Evolutionary conservation across 1,140 invertebrate genomes (phyloP), one percentile per base, ranked within the genome.

Genomic region (Andrena cerasifolii): DNA sequence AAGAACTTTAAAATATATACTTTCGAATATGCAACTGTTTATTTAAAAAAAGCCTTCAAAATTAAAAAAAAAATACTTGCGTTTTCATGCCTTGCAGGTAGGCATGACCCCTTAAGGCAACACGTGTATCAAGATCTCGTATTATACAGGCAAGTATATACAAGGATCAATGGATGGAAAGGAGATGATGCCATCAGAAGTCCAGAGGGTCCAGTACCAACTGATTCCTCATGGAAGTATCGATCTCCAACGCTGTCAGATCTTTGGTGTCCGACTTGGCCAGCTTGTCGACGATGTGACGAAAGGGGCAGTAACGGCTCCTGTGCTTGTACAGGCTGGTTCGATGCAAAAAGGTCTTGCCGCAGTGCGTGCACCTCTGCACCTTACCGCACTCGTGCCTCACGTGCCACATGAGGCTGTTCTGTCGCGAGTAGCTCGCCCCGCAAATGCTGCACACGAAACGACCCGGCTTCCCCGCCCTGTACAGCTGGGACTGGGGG

Each of bases 321-420:
- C 49, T 54, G 53, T 83, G 82, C 8, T 67, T 74, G 40, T 66
- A 70, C 16, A 80, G 51, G 36, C 74, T 77, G 10, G 65, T 58
- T 10, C 74, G 33, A 10, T 77, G 62, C 0, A 67, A 36, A 40
- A 77, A 77, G 2, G 74, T 77, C 33, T 67, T 77, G 5, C 74
- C 74, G 28, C 74, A 77, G 40, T 58, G 47, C 3, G 36, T 21
- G 53, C 74, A 77, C 14, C 59, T 51, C 26, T 66, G 63, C 2
- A 66, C 40, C n/a, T 80, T 78, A 21, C 90, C 89, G 62, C 91
- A 92, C 59, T 92, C 89, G 73, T 91, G 90, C 21, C 88, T 88
- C 66, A 88, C 78, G 76, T 92, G 91, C n/a, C 90, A 86, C 54
- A 85, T 87, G 31, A 92, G 76, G 75, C 88, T 90, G 31, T 86